phyloP scores from a whole-genome alignment of 2,113 vertebrate species.

The Heliornis fulica region DNA sequence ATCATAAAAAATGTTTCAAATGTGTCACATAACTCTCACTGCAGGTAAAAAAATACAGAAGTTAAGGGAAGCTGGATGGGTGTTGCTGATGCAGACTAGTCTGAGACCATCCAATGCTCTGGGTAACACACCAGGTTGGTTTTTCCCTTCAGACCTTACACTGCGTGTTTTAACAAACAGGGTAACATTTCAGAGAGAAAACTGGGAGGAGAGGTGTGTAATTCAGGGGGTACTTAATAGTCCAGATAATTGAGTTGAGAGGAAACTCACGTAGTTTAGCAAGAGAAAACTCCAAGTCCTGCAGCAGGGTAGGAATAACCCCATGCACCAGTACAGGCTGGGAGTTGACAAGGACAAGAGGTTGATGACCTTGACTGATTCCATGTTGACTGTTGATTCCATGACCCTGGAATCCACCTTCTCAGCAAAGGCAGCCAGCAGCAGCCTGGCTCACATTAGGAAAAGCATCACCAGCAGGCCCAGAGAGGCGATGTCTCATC shows the following conservation, averaged over 20 bases:
- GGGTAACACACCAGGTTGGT: accelerated
- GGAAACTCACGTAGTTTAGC: background rate
- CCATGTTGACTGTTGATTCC: too few relatives aligned
- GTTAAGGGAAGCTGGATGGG: background rate
- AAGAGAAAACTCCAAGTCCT: background rate
- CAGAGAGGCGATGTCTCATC: background rate
- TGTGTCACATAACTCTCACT: background rate
- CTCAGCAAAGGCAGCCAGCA: background rate
- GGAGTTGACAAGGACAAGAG: too few relatives aligned
- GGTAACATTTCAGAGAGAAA: background rate
- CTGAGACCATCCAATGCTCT: background rate
- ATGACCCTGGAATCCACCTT: background rate
- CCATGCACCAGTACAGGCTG: background rate
- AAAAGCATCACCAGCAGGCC: background rate
- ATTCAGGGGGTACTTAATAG: background rate
- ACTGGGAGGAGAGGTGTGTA: background rate
- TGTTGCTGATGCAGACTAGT: background rate
- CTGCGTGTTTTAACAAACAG: background rate
- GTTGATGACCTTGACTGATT: too few relatives aligned
- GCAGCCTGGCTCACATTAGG: background rate
- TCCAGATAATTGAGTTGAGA: background rate
- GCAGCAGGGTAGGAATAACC: background rate
- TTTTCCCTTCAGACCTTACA: background rate
- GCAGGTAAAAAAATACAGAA: background rate
- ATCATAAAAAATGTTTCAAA: background rate